Conservation (phyloP, 2,113 vertebrate genomes). For the Dissostichus mawsoni region DNA sequence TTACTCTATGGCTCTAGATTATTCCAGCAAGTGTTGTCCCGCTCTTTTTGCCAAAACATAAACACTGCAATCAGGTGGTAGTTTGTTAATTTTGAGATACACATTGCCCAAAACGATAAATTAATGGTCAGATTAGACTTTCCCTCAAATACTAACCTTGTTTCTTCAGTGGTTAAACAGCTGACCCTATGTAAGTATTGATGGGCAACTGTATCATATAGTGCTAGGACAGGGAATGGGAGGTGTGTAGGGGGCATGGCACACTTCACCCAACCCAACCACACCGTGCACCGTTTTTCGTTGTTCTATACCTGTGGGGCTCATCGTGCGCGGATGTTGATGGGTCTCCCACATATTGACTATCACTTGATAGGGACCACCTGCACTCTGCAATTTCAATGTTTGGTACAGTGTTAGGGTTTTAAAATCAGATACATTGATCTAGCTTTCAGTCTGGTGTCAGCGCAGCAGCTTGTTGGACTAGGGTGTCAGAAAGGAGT, state of each 20-base stretch:
- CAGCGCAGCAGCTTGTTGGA: conserved; percentile 41
- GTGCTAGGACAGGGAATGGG: neutral
- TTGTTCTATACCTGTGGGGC: conserved; percentile 94
- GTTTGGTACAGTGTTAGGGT: conserved; percentile 87
- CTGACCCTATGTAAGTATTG: conserved; percentile 1
- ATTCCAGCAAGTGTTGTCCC: neutral
- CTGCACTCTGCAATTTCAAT: conserved; percentile 98
- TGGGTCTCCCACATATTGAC: conserved; percentile 99
- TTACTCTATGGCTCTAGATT: conserved; percentile 30
- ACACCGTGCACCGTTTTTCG: conserved; percentile 32
- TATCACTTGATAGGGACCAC: conserved; percentile 96
- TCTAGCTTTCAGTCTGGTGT: conserved; percentile 48
- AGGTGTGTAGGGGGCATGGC: neutral
- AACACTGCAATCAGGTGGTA: conserved; percentile 8
- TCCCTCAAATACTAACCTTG: neutral
- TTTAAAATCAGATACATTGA: conserved; percentile 63
- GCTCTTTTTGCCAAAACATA: neutral
- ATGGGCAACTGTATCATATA: neutral
- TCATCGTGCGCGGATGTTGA: conserved; percentile 96
- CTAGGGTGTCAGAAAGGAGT: conserved; percentile 58
- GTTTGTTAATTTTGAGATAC: neutral
- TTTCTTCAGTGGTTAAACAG: conserved; percentile 1
- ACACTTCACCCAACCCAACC: conserved; percentile 51
- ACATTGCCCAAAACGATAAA: neutral
- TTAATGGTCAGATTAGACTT: neutral